Evolutionary conservation across 2,113 vertebrate species (phyloP), one percentile per base, ranked within the genome.

Genomic region (Ceratotherium simum): DNA sequence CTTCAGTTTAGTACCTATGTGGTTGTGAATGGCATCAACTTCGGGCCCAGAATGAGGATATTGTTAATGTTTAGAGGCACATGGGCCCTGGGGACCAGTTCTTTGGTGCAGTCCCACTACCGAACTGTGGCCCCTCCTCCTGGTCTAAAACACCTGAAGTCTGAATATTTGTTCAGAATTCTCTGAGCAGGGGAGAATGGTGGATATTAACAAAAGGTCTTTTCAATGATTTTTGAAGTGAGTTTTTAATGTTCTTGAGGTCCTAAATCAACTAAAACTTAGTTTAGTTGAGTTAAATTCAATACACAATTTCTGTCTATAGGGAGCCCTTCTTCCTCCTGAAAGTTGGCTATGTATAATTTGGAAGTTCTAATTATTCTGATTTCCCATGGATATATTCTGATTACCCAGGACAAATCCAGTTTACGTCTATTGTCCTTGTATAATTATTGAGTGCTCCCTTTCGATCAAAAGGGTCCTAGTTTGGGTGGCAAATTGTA

Each of bases 221-320:
- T 92, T 76, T 72, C 31, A 83, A 7, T 31, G 5, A 51, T 78
- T 95, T 93, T 54, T 88, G 62, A 93, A 83, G 54, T 62, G 23
- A 85, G 12, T 18, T 56, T 93, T 78, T 84, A 81, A 64, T 91
- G 23, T 62, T 91, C 11, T 90, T 83, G 33, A 79, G 69, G 62
- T 85, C 39, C 54, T 83, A 72, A 82, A 42, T 90, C 58, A 87
- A 87, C 65, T 51, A 82, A 83, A 73, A 54, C 51, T 67, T 92
- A 88, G 33, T 84, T 95, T 65, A 56, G 48, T 46, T 64, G 29
- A 90, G 25, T 96, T 95, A 46, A 75, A 92, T 76, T 88, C 8
- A 92, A n/a, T 78, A 76, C 60, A 83, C 3, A 86, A 58, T 83
- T 90, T 58, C 17, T 83, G 21, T 56, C 10, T 42, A 2, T 79